Evolutionary conservation across 2,888 invertebrate species (phyloP), one percentile per base, ranked within the genome.

Genomic region (Callyntrura guangdongensis): DNA sequence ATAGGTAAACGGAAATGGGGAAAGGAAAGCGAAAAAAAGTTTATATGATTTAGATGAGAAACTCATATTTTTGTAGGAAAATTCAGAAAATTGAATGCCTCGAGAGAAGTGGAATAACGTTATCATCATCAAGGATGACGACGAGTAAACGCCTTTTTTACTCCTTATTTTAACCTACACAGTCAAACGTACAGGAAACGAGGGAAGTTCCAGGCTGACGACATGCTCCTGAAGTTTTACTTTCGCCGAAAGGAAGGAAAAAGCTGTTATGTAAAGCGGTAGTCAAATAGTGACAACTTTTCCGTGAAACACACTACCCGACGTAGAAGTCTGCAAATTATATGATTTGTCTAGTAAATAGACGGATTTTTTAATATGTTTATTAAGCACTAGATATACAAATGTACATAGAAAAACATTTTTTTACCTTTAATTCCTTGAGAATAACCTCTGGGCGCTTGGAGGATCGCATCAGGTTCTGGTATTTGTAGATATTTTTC

Each of bases 401-500:
- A 47, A 47, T 47, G 11, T 47, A 47, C 49, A 56, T 56, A 82
- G 61, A 64, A 61, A 61, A 22, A n/a, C 12, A 77, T 72, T 12
- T 36, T 91, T 94, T 94, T 95, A 97, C 97, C 96, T 97, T 97
- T 92, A 97, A 95, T 95, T 97, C 97, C 94, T 97, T 97, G 86
- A 97, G 95, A 67, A 97, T 96, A 53, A 97, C 96, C 94, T 97
- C 97, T 92, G 96, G 96, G 94, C 97, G 96, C 81, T 96, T 96
- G 87, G 96, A 96, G 94, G 96, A 96, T 84, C 96, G 96, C 93
- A 97, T 95, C 92, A 97, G 95, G 94, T 96, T 96, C 94, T 96
- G 96, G 94, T 97, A 97, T 94, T 97, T 96, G 95, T 97, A 96
- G 94, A 97, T 96, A 94, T 97, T 97, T 96, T 96, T 97, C 97